Base-by-base conservation (phyloP, 2,888 invertebrate species). In the Hydropsyche betteni region DNA sequence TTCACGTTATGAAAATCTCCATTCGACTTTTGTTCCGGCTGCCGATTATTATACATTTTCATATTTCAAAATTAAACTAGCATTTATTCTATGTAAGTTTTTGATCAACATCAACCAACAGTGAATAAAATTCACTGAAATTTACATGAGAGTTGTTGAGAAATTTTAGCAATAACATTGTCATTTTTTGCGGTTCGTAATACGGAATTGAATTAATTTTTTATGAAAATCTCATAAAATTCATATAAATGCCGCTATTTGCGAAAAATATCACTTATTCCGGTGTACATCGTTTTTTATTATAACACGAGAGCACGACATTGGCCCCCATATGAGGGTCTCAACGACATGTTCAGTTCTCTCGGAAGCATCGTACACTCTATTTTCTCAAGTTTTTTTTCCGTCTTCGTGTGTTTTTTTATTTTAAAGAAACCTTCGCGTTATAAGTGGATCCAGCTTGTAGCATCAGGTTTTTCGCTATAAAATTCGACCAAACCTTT, bases 401-500 rank as follows among this genome's bases (percentile, higher is more conserved):
- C 10, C 44, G 6, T 8, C 44, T 44, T 10, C 44, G 3, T 10
- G 24, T 24, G 24, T 24, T 10, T 64, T 64, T 6, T 10, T 64
- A 36, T 64, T 64, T 36, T 36, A 64, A 64, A 64, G 64, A 3
- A 64, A 58, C 58, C 44, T 44, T 44, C 44, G 44, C 4, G 44
- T 10, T n/a, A 64, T 64, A 64, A 64, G 64, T 64, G 64, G 34
- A 12, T n/a, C 10, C 64, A 24, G 34, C 34, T 64, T 34, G 34
- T 64, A n/a, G 64, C 36, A 36, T 64, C 64, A 64, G 64, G 24
- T 64, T 64, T 64, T 64, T 33, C 61, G 12, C 64, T 64, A 64
- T 64, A 64, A 64, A 64, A 36, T n/a, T 64, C 36, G 12, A 12
- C 64, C 64, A 64, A 64, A 64, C 64, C 64, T 64, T 64, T 36